These are phyloP conservation scores for Percopsis transmontana DNA, from an alignment of 2,113 vertebrate genomes.

Conservation along the genomic window DNA sequence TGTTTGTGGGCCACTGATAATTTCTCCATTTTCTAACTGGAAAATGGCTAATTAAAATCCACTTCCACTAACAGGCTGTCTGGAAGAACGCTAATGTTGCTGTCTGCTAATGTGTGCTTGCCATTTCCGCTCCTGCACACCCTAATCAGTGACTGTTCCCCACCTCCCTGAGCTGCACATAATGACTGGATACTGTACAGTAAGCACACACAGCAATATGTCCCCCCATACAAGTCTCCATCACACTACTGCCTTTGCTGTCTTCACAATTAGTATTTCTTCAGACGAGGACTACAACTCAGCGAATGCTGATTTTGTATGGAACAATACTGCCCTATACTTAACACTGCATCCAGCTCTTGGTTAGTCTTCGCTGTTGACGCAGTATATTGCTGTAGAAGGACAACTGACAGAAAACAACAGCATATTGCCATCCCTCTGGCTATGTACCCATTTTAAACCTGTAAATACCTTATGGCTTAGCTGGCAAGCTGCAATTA, in stretches of 20 bases:
- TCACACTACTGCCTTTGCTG: background rate
- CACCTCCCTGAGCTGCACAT: slow-evolving; percentile 80
- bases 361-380: background rate
- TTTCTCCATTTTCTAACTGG: slow-evolving; percentile 96
- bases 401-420: background rate
- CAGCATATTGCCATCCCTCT: background rate
- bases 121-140: slow-evolving; percentile 87
- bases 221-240: slow-evolving; percentile 14
- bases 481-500: no score
- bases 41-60: slow-evolving; percentile 99
- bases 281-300: slow-evolving; percentile 6
- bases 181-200: slow-evolving; percentile 65
- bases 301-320: background rate
- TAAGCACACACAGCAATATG: slow-evolving; percentile 28
- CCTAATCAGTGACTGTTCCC: slow-evolving; percentile 84
- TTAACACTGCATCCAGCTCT: background rate
- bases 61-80: slow-evolving; percentile 99
- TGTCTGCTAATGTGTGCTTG: slow-evolving; percentile 83
- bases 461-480: background rate
- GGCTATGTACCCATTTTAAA: background rate
- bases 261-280: slow-evolving; percentile 9
- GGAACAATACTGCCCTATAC: background rate
- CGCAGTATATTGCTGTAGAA: background rate
- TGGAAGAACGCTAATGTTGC: slow-evolving; percentile 93
- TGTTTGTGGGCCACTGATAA: slow-evolving; percentile 93